These are phyloP conservation scores for Hemicentrotus pulcherrimus DNA, from an alignment of 35 echinoderm and acorn worm species.

Conservation along the genomic window DNA sequence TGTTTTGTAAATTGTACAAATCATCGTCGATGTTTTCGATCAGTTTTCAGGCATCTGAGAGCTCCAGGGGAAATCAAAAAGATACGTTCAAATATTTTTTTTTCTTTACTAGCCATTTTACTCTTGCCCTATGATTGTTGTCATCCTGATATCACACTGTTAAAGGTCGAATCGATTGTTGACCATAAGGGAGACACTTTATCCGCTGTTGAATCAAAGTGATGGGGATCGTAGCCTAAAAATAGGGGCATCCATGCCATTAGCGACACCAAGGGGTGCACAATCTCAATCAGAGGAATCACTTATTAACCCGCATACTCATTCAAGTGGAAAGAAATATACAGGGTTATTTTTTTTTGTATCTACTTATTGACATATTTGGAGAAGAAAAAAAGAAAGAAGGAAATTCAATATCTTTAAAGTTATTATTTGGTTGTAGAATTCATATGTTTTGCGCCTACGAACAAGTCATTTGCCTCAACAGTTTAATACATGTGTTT, in stretches of 20 bases:
- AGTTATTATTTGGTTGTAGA: no score
- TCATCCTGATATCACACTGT: not conserved
- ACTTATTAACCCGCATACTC: not conserved
- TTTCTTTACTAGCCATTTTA: not conserved
- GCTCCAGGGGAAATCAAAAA: constrained; percentile 13
- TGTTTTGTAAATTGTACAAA: not conserved
- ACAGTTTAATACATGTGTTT: no score
- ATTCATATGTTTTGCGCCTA: no score
- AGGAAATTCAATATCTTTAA: no score
- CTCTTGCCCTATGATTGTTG: not conserved
- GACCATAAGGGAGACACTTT: constrained; percentile 2
- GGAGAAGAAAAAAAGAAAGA: no score
- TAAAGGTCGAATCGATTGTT: not conserved
- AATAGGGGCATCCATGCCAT: not conserved
- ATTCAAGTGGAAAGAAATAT: not conserved
- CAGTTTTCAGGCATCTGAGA: constrained; percentile 13
- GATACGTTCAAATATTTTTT: not conserved
- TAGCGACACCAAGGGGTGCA: not conserved
- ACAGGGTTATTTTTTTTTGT: no score
- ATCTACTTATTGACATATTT: no score
- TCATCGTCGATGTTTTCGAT: constrained; percentile 37
- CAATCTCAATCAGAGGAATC: not conserved
- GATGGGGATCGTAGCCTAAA: not conserved
- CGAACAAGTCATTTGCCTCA: no score
- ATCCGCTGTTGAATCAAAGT: constrained; percentile 10